Conservation (phyloP, 2,113 vertebrate genomes). For the Phaethornis superciliosus region DNA sequence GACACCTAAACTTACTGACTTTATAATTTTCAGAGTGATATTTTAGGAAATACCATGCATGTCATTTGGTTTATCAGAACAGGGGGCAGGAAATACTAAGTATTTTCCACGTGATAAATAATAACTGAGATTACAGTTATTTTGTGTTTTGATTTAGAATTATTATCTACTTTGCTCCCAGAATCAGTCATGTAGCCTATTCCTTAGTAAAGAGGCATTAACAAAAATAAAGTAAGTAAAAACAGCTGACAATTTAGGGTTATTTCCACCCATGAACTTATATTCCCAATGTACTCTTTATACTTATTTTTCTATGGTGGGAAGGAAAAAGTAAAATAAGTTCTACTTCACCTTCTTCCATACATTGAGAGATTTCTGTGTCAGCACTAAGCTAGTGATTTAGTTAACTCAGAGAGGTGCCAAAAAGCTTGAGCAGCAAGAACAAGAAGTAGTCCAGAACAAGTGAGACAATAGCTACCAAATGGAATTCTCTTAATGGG, state of each 20-base stretch:
- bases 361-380: not conserved
- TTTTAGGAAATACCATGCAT: not conserved
- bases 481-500: not conserved
- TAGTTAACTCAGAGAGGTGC: not conserved
- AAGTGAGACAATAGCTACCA: not conserved
- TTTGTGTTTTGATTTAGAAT: not conserved
- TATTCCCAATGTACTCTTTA: not conserved
- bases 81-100: not conserved
- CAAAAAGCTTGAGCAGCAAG: not conserved
- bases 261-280: not conserved
- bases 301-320: not conserved
- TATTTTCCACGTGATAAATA: not conserved
- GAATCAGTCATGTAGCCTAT: not conserved
- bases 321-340: not conserved
- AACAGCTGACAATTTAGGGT: not conserved
- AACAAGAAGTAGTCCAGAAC: not conserved
- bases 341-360: not conserved
- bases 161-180: not conserved
- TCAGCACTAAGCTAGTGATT: not conserved
- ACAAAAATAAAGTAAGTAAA: constrained; percentile 12
- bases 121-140: not conserved
- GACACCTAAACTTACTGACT: not conserved
- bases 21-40: not conserved
- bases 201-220: not conserved
- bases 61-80: not conserved